Percentiles rank a stretch among this genome's conserved stretches.
These are phyloP conservation scores for Bufo bufo DNA, from an alignment of 2,113 vertebrate species.

Conservation along the genomic window DNA sequence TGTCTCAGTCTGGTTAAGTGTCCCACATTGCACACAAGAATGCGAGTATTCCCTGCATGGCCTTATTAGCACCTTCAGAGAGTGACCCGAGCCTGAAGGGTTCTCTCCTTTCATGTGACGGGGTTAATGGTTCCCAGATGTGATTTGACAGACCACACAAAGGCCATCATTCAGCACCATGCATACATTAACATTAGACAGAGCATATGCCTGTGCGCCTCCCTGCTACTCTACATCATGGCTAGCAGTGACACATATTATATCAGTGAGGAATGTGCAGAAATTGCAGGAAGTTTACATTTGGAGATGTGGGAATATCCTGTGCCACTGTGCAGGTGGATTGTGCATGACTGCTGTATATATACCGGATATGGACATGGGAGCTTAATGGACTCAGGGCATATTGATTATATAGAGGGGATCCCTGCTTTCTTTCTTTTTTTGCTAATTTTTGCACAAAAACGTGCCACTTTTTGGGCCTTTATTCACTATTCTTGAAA, in stretches of 20 bases:
- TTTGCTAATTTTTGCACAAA: too few relatives aligned
- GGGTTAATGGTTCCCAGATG: constrained; percentile 42
- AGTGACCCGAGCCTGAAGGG: constrained; percentile 26
- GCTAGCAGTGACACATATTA: not conserved
- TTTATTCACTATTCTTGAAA: too few relatives aligned
- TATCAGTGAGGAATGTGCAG: not conserved
- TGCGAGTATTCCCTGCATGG: not conserved
- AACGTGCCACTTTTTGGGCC: too few relatives aligned
- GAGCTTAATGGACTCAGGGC: too few relatives aligned
- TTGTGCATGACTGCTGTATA: not conserved
- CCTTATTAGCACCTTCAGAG: constrained; percentile 38
- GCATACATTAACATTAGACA: constrained; percentile 13
- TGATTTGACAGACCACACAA: constrained; percentile 26
- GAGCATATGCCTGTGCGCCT: not conserved
- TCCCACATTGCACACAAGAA: not conserved
- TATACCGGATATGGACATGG: not conserved
- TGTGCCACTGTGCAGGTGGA: not conserved
- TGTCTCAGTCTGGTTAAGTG: constrained; percentile 9
- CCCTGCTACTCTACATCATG: not conserved
- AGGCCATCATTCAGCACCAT: constrained; percentile 3
- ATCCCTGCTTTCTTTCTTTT: too few relatives aligned
- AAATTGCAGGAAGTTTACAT: not conserved
- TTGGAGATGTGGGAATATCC: too few relatives aligned
- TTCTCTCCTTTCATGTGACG: constrained; percentile 37
- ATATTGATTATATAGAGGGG: too few relatives aligned